Evolutionary conservation across 2,888 invertebrate genomes (phyloP), one percentile per base, ranked within the genome.

Genomic region (Parapristionchus giblindavisi): DNA sequence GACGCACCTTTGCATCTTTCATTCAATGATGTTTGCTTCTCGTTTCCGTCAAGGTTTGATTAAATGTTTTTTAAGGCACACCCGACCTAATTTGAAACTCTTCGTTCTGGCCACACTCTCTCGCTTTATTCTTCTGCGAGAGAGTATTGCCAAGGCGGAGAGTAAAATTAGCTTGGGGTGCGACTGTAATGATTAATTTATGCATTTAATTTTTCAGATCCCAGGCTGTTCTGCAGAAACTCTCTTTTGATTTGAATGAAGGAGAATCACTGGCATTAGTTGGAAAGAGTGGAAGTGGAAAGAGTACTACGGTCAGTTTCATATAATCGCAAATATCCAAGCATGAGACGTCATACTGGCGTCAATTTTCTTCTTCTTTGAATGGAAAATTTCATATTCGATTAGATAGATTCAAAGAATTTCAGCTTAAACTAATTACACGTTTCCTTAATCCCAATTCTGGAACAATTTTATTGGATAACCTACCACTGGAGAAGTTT

Each of bases 301-400:
- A 68, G 68, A 68, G 68, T 36, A 68, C 68, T 4, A 52, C 68
- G 51, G 68, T 68, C 11, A 51, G 63, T n/a, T n/a, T n/a, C n/a
- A n/a, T n/a, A n/a, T n/a, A n/a, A n/a, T n/a, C n/a, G n/a, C n/a
- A n/a, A n/a, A n/a, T n/a, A n/a, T n/a, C n/a, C n/a, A n/a, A n/a
- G n/a, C n/a, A n/a, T n/a, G n/a, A n/a, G n/a, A n/a, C n/a, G n/a
- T n/a, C n/a, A n/a, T n/a, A n/a, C n/a, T n/a, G n/a, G n/a, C n/a
- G n/a, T n/a, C n/a, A n/a, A n/a, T n/a, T n/a, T n/a, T n/a, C n/a
- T n/a, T n/a, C n/a, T n/a, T n/a, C n/a, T n/a, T n/a, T n/a, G n/a
- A n/a, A n/a, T n/a, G n/a, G n/a, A n/a, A n/a, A n/a, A n/a, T n/a
- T n/a, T n/a, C n/a, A n/a, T n/a, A n/a, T n/a, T 6, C 24, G 8